These are phyloP conservation scores for Formica selysi DNA, from an alignment of 1,140 invertebrate species.

Conservation along the genomic window DNA sequence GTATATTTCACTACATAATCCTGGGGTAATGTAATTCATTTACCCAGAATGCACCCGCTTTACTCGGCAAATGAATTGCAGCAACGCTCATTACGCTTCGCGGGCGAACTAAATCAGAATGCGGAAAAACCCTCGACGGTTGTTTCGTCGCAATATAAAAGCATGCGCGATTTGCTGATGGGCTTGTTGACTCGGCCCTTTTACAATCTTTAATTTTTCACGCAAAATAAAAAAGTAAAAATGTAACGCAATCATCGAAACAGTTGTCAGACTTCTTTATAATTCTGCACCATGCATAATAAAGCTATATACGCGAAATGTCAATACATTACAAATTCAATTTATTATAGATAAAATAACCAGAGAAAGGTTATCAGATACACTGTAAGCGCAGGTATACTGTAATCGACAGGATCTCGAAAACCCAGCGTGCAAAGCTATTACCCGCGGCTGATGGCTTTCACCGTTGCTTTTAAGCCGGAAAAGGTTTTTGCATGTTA, in stretches of 20 bases:
- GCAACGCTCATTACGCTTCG: constrained; percentile 52
- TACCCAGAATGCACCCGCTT: constrained; percentile 57
- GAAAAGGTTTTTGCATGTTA: constrained; percentile 62
- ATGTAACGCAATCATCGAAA: neutral
- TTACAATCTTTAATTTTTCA: neutral
- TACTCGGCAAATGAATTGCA: constrained; percentile 64
- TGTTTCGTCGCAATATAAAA: neutral
- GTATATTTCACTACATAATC: constrained; percentile 66
- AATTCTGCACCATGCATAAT: neutral
- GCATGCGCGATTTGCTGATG: neutral
- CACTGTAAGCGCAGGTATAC: constrained; percentile 23
- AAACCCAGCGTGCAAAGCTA: constrained; percentile 46
- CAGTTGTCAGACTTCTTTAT: neutral
- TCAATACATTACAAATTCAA: constrained; percentile 34
- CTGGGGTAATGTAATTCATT: constrained; percentile 62
- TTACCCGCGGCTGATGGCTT: constrained; percentile 61
- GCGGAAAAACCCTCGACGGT: constrained; percentile 26
- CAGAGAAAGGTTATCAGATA: constrained; percentile 28
- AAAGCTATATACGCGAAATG: constrained; percentile 22
- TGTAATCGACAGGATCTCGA: constrained; percentile 54
- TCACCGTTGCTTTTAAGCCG: constrained; percentile 58
- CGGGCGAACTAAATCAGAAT: constrained; percentile 56
- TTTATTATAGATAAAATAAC: constrained; percentile 38
- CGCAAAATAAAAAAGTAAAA: neutral
- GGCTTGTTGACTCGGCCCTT: neutral